Conservation (phyloP, 92 coral and sea anemone species). For the Porites divaricata region DNA sequence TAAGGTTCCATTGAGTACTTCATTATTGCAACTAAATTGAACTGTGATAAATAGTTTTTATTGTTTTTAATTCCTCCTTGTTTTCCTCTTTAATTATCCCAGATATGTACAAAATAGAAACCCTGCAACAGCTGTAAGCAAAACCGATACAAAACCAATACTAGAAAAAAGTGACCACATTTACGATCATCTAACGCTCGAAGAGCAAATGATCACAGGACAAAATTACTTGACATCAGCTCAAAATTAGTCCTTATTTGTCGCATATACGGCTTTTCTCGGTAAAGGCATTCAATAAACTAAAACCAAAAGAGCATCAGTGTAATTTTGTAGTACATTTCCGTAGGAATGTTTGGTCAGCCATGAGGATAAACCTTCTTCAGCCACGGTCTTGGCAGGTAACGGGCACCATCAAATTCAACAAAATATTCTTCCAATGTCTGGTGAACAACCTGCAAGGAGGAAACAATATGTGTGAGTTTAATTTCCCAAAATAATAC, state of each 20-base stretch:
- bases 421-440: conserved; percentile 80
- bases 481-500: background rate
- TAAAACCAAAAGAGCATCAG: too few species aligned
- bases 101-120: conserved; percentile 34
- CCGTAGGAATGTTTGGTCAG: background rate
- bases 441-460: conserved; percentile 78
- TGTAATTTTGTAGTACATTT: background rate
- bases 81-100: background rate
- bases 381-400: conserved; percentile 91
- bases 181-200: too few species aligned
- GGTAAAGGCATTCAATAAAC: too few species aligned
- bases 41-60: background rate
- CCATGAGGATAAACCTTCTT: conserved; percentile 91
- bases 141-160: background rate
- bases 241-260: too few species aligned
- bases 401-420: conserved; percentile 88
- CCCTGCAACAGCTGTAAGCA: background rate
- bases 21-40: background rate
- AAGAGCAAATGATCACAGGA: too few species aligned
- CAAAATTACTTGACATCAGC: too few species aligned
- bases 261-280: too few species aligned
- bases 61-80: background rate
- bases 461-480: background rate
- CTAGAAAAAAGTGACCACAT: background rate
- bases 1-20: too few species aligned